These are phyloP conservation scores for Podargus strigoides DNA, from an alignment of 2,797 vertebrate species.

Conservation along the genomic window DNA sequence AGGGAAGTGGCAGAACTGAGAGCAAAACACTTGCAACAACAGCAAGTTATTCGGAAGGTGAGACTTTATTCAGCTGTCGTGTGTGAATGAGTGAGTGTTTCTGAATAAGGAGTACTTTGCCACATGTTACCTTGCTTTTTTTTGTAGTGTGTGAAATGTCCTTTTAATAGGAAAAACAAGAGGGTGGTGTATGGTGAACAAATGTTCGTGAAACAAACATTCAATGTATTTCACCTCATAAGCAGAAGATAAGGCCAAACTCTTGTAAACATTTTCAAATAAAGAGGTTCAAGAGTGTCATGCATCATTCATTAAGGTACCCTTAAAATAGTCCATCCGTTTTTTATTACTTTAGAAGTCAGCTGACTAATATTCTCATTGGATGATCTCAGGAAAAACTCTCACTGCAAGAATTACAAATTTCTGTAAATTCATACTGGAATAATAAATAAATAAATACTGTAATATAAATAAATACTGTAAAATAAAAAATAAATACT, in stretches of 20 bases:
- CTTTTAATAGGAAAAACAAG: neutral
- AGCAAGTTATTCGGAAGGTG: conserved; percentile 95
- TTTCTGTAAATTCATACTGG: no score
- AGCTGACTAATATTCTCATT: neutral
- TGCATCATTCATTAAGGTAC: neutral
- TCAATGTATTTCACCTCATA: neutral
- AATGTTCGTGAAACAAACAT: neutral
- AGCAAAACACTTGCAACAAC: conserved; percentile 91
- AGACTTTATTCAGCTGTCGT: neutral
- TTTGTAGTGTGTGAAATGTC: neutral
- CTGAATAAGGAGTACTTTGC: neutral
- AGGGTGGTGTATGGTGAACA: neutral
- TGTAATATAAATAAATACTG: no score
- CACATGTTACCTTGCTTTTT: neutral
- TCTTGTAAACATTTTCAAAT: neutral
- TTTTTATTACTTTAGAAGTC: neutral
- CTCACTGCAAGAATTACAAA: neutral
- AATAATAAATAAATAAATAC: no score
- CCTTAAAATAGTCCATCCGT: neutral
- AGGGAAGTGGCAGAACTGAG: conserved; percentile 90
- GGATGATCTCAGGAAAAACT: neutral
- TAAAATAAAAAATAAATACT: no score
- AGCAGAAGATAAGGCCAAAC: neutral
- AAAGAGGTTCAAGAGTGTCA: neutral
- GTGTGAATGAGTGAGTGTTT: neutral